Evolutionary conservation across 2,888 invertebrate genomes (phyloP).

Genomic region (Polietes domitor): DNA sequence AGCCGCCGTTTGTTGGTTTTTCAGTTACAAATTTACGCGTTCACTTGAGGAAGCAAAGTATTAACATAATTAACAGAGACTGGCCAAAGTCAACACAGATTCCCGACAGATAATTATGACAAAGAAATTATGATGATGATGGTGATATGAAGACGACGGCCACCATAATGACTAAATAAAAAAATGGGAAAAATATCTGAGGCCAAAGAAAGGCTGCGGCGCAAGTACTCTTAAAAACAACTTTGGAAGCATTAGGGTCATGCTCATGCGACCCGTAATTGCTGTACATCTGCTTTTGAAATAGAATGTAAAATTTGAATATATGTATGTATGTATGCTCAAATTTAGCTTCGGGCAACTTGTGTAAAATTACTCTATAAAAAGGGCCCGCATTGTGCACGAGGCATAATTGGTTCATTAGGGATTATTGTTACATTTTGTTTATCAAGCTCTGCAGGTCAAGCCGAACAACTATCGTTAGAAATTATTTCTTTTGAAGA

Average conservation of each 20-base stretch:
- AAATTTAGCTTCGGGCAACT: not conserved
- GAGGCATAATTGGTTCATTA: no score
- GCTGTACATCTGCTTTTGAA: conserved; percentile 1
- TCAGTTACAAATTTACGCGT: conserved; percentile 9
- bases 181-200: not conserved
- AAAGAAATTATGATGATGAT: conserved; percentile 31
- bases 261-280: not conserved
- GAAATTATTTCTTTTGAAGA: no score
- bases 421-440: no score
- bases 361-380: no score
- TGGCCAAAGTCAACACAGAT: conserved; percentile 38
- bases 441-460: no score
- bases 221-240: not conserved
- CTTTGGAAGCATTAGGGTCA: conserved; percentile 24
- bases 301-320: not conserved
- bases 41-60: conserved; percentile 22
- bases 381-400: no score
- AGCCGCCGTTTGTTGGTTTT: not conserved
- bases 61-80: conserved; percentile 43
- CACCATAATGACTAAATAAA: conserved; percentile 16
- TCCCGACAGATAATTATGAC: conserved; percentile 46
- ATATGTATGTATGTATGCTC: no score
- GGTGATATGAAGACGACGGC: conserved; percentile 21
- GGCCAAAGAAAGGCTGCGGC: not conserved
- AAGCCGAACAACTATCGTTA: no score